Evolutionary conservation across 2,888 invertebrate genomes (phyloP).

Genomic region (Erannis defoliaria): DNA sequence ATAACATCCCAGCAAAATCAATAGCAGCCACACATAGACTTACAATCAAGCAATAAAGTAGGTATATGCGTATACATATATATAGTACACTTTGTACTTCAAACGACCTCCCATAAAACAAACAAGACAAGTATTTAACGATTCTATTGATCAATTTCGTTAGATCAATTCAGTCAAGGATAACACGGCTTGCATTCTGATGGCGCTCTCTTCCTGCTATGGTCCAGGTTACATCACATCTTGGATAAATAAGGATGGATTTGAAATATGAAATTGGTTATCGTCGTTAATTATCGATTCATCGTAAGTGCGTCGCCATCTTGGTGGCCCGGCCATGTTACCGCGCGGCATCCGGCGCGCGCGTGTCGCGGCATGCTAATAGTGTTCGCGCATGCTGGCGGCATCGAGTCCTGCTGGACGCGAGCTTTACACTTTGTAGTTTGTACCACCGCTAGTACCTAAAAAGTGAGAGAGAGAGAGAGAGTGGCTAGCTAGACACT

Average conservation of each 20-base stretch:
- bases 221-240: constrained; percentile 80
- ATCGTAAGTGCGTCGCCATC: constrained; percentile 79
- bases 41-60: constrained; percentile 71
- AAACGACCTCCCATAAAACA: constrained; percentile 70
- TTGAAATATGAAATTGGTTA: constrained; percentile 83
- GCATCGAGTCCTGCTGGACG: constrained; percentile 63
- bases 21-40: neutral
- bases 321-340: constrained; percentile 81
- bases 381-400: constrained; percentile 75
- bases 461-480: neutral
- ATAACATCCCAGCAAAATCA: neutral
- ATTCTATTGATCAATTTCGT: constrained; percentile 63
- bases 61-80: constrained; percentile 40
- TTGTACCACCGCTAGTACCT: neutral
- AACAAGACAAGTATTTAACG: constrained; percentile 61
- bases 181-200: constrained; percentile 66
- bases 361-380: constrained; percentile 83
- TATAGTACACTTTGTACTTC: constrained; percentile 62
- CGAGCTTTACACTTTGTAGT: constrained; percentile 66
- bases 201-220: constrained; percentile 61
- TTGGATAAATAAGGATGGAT: constrained; percentile 71
- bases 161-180: constrained; percentile 74
- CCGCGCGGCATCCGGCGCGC: constrained; percentile 81
- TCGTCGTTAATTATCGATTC: constrained; percentile 83
- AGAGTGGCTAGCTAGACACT: too few relatives aligned